Evolutionary conservation across 2,888 invertebrate species (phyloP).

Genomic region (Epicampocera succincta): DNA sequence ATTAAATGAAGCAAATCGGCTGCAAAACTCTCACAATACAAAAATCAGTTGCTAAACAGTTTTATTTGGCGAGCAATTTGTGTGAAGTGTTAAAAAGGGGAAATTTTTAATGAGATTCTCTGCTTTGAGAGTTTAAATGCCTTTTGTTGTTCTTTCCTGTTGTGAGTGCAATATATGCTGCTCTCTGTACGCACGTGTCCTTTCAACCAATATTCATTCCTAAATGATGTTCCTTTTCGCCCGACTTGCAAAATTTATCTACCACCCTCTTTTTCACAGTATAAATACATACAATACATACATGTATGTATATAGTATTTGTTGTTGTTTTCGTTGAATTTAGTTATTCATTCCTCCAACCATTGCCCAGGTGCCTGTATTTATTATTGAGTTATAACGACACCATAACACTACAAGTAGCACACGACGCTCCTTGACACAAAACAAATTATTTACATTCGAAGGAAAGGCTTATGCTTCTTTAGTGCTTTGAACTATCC

Average conservation of each 20-base stretch:
- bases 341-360: slow-evolving; percentile 23
- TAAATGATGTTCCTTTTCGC: slow-evolving; percentile 6
- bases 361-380: slow-evolving; percentile 62
- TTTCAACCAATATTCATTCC: slow-evolving; percentile 4
- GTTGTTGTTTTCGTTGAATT: slow-evolving; percentile 14
- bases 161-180: not conserved
- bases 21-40: too few species aligned
- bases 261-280: not conserved
- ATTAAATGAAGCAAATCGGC: too few species aligned
- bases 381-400: slow-evolving; percentile 59
- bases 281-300: not conserved
- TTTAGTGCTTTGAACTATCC: slow-evolving; percentile 39
- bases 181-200: slow-evolving; percentile 28
- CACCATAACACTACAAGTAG: slow-evolving; percentile 14
- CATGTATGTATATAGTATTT: too few species aligned
- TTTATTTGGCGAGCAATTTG: not conserved
- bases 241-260: not conserved
- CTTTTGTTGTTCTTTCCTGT: slow-evolving; percentile 1
- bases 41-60: too few species aligned
- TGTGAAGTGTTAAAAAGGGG: not conserved
- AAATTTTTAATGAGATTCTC: not conserved
- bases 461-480: slow-evolving; percentile 25
- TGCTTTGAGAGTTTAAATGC: not conserved
- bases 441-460: slow-evolving; percentile 45
- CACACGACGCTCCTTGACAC: slow-evolving; percentile 54